Evolutionary conservation across 2,888 invertebrate species (phyloP).

Genomic region (Alsophila aescularia): DNA sequence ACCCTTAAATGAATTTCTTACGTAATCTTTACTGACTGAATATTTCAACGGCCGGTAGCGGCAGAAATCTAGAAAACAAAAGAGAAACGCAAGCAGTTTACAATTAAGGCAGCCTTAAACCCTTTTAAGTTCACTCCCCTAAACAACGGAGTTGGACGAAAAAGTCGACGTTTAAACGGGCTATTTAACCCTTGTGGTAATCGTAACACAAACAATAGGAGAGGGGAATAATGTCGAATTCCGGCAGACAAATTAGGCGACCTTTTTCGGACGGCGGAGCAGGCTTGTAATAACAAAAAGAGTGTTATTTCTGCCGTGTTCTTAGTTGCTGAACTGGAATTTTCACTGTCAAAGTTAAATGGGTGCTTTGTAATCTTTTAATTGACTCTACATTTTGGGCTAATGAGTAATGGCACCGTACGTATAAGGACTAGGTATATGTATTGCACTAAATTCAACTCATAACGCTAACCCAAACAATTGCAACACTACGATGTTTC

Average conservation of each 20-base stretch:
- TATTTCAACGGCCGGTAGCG: slow-evolving; percentile 37
- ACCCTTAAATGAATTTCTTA: slow-evolving; percentile 14
- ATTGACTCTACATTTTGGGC: not conserved
- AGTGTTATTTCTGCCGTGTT: slow-evolving; percentile 47
- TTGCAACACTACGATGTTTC: too few species aligned
- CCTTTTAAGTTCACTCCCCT: slow-evolving; percentile 73
- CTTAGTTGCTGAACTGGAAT: slow-evolving; percentile 25
- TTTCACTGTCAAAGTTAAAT: slow-evolving; percentile 9
- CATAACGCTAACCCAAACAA: too few species aligned
- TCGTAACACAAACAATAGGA: slow-evolving; percentile 80
- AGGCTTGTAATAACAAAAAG: slow-evolving; percentile 72
- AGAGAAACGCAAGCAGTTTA: slow-evolving; percentile 69
- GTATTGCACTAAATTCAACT: too few species aligned
- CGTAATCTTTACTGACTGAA: slow-evolving; percentile 34
- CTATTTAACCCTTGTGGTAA: slow-evolving; percentile 80
- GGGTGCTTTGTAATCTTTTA: not conserved
- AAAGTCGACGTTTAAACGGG: slow-evolving; percentile 75
- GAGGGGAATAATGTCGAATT: slow-evolving; percentile 77
- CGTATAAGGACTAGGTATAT: too few species aligned
- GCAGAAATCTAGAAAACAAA: slow-evolving; percentile 54
- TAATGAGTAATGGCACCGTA: too few species aligned
- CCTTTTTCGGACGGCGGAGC: slow-evolving; percentile 66
- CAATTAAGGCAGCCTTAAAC: slow-evolving; percentile 75
- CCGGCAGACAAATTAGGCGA: slow-evolving; percentile 80
- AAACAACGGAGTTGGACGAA: slow-evolving; percentile 74